phyloP scores from a whole-genome alignment of 2,113 vertebrate genomes.

The Aldabrachelys gigantea region DNA sequence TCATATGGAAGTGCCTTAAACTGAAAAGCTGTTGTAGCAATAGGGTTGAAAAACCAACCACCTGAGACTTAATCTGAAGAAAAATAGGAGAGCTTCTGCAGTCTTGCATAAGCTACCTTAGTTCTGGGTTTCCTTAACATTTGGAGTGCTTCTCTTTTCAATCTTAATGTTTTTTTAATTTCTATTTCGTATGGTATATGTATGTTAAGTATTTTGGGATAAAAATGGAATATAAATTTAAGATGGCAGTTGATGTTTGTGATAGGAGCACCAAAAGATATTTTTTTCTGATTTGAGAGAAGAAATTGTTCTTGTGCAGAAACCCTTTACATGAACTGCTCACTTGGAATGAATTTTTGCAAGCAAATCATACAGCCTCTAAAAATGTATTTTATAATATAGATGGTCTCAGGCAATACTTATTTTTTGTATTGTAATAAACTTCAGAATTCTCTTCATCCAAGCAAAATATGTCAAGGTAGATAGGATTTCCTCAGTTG shows the following conservation, averaged over 20 bases:
- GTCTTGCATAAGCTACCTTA: not conserved
- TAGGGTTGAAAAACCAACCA: not conserved
- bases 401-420: not conserved
- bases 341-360: not conserved
- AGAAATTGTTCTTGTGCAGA: not conserved
- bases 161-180: not conserved
- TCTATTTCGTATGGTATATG: not conserved
- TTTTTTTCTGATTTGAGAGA: not conserved
- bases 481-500: rapidly evolving
- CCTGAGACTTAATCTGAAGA: not conserved
- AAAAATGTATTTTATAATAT: not conserved
- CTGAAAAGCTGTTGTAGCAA: not conserved
- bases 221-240: not conserved
- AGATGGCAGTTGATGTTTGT: not conserved
- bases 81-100: not conserved
- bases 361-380: not conserved
- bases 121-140: not conserved
- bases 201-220: not conserved
- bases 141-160: not conserved
- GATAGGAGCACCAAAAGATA: not conserved
- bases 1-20: not conserved
- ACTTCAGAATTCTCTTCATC: not conserved
- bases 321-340: not conserved
- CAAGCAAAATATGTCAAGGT: not conserved
- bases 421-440: not conserved